Evolutionary conservation across 2,113 vertebrate species (phyloP), one percentile per base, ranked within the genome.

Genomic region (Chroicocephalus ridibundus): DNA sequence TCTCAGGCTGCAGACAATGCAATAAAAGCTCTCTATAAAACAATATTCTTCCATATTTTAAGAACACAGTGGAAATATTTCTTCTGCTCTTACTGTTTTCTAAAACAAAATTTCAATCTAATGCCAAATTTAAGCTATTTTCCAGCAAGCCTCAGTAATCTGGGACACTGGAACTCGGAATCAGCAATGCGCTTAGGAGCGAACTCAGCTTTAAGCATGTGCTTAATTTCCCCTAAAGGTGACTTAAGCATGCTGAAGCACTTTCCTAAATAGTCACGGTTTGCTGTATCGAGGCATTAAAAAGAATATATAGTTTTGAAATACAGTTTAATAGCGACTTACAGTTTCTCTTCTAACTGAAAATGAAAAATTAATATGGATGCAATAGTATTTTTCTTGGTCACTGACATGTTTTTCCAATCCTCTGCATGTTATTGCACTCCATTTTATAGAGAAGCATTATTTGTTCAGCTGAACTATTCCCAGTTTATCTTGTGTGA

Each of bases 401-500:
- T 82, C 79, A 2, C 54, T 1, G 57, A 20, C 14, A 21, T 89
- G 91, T 94, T 97, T 97, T 96, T 82, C 93, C 95, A 96, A 55
- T 16, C 89, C 94, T 91, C 46, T 0, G 31, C 9, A 10, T 93
- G 94, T 96, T 96, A 93, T 91, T 95, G 88, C 91, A 22, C 86
- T 76, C 75, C 20, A 2, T 71, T 97, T 97, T 87, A 89, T 60
- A 72, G 57, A 82, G 65, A 66, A 74, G 94, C 13, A 10, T 84
- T 96, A 87, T 97, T 96, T 97, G 69, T 62, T 96, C 96, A 97
- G 96, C 95, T 97, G 96, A 96, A 64, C 86, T 11, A 19, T 49
- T 82, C 95, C 88, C 77, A 54, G 47, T 82, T 91, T 32, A 82
- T 89, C 88, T 91, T 8, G 0, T 2, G 38, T 25, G 86, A 88